These are phyloP conservation scores for Drosophila buzzatii DNA, from an alignment of 2,888 invertebrate genomes.

Conservation along the genomic window DNA sequence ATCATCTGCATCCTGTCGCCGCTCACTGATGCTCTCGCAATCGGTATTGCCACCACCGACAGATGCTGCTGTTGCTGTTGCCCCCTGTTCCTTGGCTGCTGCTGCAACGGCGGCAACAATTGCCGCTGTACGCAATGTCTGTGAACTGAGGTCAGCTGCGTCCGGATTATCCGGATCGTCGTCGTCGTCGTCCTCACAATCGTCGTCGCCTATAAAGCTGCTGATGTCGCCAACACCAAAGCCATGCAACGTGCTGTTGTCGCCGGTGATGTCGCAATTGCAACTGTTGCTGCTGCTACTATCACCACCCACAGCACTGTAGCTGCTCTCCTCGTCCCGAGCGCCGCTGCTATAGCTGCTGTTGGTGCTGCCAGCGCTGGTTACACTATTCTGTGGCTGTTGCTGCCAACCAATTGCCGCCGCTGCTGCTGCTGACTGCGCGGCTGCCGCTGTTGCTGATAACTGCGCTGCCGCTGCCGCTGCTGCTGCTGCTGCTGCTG, in stretches of 20 bases:
- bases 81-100: conserved; percentile 63
- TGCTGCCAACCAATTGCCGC: conserved; percentile 58
- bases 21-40: conserved; percentile 71
- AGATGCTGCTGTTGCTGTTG: conserved; percentile 42
- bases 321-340: conserved; percentile 69
- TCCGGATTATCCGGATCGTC: conserved; percentile 57
- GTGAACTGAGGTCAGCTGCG: conserved; percentile 59
- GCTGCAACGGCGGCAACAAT: conserved; percentile 74
- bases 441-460: conserved; percentile 25
- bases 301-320: conserved; percentile 66
- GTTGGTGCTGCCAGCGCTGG: conserved; percentile 71
- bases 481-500: conserved; percentile 6
- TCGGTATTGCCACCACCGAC: conserved; percentile 58
- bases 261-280: conserved; percentile 83
- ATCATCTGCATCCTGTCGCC: conserved; percentile 62
- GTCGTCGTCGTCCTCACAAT: conserved; percentile 63
- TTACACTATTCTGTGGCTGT: conserved; percentile 72
- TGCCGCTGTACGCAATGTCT: conserved; percentile 70
- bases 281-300: conserved; percentile 83
- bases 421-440: no score
- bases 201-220: conserved; percentile 77
- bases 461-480: conserved; percentile 46
- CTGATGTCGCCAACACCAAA: conserved; percentile 80
- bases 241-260: conserved; percentile 82
- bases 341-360: conserved; percentile 69